These are phyloP conservation scores for Sericinus montela DNA, from an alignment of 2,888 invertebrate species.

Conservation along the genomic window DNA sequence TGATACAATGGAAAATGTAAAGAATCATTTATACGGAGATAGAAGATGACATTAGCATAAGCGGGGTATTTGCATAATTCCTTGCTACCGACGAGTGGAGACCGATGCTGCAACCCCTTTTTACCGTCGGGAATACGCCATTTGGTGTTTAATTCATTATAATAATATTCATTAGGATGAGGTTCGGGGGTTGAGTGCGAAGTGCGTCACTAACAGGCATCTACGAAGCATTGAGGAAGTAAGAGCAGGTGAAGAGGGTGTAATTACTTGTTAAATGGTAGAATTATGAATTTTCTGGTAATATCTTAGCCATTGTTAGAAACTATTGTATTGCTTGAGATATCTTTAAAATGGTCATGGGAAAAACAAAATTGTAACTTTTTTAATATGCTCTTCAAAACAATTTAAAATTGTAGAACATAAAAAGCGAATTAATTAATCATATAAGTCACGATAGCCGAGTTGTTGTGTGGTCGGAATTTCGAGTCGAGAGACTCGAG, in stretches of 20 bases:
- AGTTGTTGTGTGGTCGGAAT: no score
- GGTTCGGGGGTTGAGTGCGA: constrained; percentile 2
- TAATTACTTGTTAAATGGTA: neutral
- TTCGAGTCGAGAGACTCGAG: no score
- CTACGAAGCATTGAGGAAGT: neutral
- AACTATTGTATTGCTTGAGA: no score
- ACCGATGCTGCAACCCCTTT: constrained; percentile 10
- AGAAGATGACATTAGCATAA: constrained; percentile 21
- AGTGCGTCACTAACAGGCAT: neutral
- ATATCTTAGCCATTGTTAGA: no score
- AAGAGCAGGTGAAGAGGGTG: neutral
- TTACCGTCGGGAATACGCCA: constrained; percentile 18
- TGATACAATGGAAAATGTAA: constrained; percentile 18
- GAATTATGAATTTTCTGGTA: no score
- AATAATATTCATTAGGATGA: constrained; percentile 7
- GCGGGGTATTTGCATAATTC: constrained; percentile 21
- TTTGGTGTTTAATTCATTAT: constrained; percentile 24
- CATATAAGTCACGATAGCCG: no score
- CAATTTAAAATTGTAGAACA: no score
- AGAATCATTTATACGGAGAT: constrained; percentile 20
- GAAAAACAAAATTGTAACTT: no score
- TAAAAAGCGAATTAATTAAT: no score
- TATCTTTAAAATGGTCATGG: no score
- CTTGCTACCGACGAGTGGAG: constrained; percentile 1
- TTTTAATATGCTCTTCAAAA: no score